Percentiles rank a stretch among this genome's conserved stretches.
phyloP scores from a whole-genome alignment of 1,140 invertebrate species.

The Brachionus koreanus region DNA sequence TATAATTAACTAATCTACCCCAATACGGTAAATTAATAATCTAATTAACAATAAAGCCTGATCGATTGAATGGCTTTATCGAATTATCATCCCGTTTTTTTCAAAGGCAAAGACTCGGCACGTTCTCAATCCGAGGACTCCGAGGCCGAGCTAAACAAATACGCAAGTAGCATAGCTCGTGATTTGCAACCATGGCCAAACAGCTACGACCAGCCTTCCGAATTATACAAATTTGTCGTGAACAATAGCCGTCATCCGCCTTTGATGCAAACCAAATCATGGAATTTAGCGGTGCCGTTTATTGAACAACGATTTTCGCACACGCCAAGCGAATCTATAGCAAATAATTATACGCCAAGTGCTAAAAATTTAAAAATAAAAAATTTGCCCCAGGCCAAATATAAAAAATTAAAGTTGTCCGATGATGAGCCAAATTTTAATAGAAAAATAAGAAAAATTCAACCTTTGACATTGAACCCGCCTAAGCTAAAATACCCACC shows the following conservation, averaged over 20 bases:
- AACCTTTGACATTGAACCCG: neutral
- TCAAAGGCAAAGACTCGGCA: neutral
- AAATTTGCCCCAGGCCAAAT: conserved; percentile 59
- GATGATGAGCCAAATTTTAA: neutral
- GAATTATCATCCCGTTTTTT: neutral
- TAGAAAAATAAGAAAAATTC: neutral
- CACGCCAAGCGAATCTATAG: conserved; percentile 67
- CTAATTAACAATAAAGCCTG: neutral
- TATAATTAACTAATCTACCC: neutral
- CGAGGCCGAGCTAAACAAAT: conserved; percentile 8
- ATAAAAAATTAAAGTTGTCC: neutral
- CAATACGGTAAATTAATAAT: neutral
- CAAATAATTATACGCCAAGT: conserved; percentile 63
- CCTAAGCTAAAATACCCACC: neutral
- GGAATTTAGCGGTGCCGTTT: conserved; percentile 58
- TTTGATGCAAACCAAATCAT: conserved; percentile 58
- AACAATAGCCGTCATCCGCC: conserved; percentile 58
- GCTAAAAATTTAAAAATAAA: conserved; percentile 61
- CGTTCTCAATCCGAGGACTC: neutral
- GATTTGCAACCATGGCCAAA: conserved; percentile 29
- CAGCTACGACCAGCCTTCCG: neutral
- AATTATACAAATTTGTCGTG: conserved; percentile 52
- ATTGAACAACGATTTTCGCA: conserved; percentile 57
- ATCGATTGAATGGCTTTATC: neutral
- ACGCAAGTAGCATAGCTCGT: conserved; percentile 4